Evolutionary conservation across 2,888 invertebrate genomes (phyloP).

Genomic region (Bombylius major): DNA sequence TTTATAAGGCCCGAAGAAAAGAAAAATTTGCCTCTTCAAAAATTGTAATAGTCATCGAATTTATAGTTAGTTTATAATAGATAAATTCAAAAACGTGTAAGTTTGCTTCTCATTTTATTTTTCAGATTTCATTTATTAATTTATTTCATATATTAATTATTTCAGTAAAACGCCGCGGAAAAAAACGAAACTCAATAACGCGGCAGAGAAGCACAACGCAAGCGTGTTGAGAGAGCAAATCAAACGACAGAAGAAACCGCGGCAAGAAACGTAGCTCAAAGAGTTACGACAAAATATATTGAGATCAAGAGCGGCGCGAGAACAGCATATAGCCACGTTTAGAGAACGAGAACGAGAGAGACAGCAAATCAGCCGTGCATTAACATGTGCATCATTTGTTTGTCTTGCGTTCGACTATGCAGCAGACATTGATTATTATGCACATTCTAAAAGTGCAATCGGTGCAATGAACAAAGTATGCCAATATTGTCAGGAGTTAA

Average conservation of each 20-base stretch:
- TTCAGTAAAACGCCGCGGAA: no score
- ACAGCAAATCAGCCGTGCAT: slow-evolving; percentile 3
- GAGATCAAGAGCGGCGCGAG: slow-evolving; percentile 1
- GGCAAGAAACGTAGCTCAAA: background rate
- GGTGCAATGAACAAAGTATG: slow-evolving; percentile 24
- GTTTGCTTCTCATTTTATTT: no score
- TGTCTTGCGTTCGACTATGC: slow-evolving; percentile 20
- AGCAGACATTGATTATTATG: slow-evolving; percentile 21
- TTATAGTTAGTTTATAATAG: no score
- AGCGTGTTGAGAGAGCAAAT: no score
- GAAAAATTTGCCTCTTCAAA: no score
- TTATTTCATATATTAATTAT: no score
- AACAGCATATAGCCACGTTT: background rate
- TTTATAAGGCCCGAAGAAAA: no score
- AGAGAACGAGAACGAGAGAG: slow-evolving; percentile 1
- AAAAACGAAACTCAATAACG: background rate
- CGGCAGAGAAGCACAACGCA: no score
- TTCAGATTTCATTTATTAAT: no score
- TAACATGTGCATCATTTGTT: slow-evolving; percentile 6
- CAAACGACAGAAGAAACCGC: no score
- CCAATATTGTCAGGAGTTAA: slow-evolving; percentile 25
- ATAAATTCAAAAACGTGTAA: no score
- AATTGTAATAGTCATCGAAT: no score
- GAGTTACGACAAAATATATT: background rate
- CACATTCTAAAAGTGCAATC: slow-evolving; percentile 23